Evolutionary conservation across 2,888 invertebrate species (phyloP), one percentile per base, ranked within the genome.

Genomic region (Myopa testacea): DNA sequence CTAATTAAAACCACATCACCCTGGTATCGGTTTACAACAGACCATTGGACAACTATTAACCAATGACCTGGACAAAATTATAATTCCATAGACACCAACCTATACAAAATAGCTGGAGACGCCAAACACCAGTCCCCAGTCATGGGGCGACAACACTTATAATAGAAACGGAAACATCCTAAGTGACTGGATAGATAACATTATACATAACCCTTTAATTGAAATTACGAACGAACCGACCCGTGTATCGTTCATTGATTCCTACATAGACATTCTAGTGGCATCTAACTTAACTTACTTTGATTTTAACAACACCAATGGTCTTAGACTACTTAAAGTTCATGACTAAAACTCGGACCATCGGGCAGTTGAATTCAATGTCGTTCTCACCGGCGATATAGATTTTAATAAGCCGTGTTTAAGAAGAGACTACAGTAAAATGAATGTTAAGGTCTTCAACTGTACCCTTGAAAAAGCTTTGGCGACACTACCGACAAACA

Each of bases 281-380:
- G n/a, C 19, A 19, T 69, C 69, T 8, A 4, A 40, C 7, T 26
- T 52, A 45, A 16, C 40, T 4, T 10, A 19, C 26, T 16, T 69
- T 26, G 19, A 45, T 8, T 26, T 69, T 50, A n/a, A 10, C 1
- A 55, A 55, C 55, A 55, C 55, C 16, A 10, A 19, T 2, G 10
- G 50, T 26, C 4, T 10, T 26, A 8, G n/a, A 10, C 10, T 2
- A 26, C 52, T 69, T 19, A 45, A 50, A 19, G 40, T 40, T 7
- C 52, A n/a, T 10, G 10, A 50, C 10, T 69, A n/a, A n/a, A 12
- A 69, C 40, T 69, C 69, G 3, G 69, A 69, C n/a, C 69, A 69
- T 26, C 50, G 8, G 10, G 52, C 69, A 3, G 69, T 69, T 14
- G 69, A 69, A 69, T 8, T 69, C 10, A n/a, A 2, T 55, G 10